Conservation (phyloP, 2,113 vertebrate genomes). For the Sebastes schlegelii region DNA sequence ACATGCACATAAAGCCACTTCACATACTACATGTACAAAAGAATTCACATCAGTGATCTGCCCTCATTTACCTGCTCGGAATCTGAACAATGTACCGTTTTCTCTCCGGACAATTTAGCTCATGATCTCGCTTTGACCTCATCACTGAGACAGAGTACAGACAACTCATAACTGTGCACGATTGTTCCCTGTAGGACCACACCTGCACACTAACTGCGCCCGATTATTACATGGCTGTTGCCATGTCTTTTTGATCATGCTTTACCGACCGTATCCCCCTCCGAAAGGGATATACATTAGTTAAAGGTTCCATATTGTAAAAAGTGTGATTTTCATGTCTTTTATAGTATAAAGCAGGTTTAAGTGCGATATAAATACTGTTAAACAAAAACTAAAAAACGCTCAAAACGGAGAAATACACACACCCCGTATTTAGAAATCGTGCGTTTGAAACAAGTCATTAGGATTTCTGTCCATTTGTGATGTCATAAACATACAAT, state of each 20-base stretch:
- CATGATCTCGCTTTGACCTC: constrained; percentile 1
- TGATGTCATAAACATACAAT: too few species aligned
- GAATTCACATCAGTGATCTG: neutral
- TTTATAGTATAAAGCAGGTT: too few species aligned
- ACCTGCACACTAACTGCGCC: neutral
- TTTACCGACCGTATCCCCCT: neutral
- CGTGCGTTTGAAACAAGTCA: too few species aligned
- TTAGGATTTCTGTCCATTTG: too few species aligned
- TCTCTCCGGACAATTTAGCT: neutral
- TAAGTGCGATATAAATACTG: too few species aligned
- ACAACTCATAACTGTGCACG: neutral
- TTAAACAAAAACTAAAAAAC: too few species aligned
- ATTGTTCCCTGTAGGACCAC: neutral
- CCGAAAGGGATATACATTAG: too few species aligned
- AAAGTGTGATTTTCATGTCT: too few species aligned
- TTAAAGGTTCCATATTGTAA: too few species aligned
- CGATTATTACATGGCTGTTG: neutral
- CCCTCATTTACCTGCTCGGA: neutral
- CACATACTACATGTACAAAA: neutral
- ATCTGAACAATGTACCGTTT: neutral
- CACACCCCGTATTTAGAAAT: too few species aligned
- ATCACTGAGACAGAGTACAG: neutral
- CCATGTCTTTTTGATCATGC: constrained; percentile 22
- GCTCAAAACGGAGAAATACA: too few species aligned
- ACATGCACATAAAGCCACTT: neutral